These are phyloP conservation scores for Xyrichtys novacula DNA, from an alignment of 2,797 vertebrate species.

Conservation along the genomic window DNA sequence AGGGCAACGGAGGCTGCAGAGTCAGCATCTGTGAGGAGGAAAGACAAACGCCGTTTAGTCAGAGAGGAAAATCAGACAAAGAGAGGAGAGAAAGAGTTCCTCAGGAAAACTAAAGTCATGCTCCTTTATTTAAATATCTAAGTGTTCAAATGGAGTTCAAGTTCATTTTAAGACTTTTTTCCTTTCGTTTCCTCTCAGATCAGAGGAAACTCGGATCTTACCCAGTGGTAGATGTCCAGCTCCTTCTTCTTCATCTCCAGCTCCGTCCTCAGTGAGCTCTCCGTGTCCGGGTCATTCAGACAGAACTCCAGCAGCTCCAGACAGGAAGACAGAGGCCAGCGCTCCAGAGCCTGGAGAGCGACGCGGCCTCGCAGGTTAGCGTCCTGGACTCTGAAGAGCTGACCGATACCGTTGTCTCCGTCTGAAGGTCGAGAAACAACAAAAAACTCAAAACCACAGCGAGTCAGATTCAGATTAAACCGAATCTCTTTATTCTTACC, in stretches of 20 bases:
- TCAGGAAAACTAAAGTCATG: no score
- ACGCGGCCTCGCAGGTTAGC: conserved; percentile 87
- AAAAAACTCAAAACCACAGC: not conserved
- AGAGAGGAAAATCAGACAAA: no score
- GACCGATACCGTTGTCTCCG: conserved; percentile 85
- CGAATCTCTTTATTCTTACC: conserved; percentile 82
- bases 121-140: no score
- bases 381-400: conserved; percentile 90
- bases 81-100: no score
- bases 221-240: conserved; percentile 90
- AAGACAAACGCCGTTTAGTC: no score
- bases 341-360: conserved; percentile 87
- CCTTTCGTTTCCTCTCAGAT: not conserved
- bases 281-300: conserved; percentile 84
- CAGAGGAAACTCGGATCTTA: conserved; percentile 61
- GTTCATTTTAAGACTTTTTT: not conserved
- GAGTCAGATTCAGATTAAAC: not conserved
- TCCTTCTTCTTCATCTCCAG: conserved; percentile 88
- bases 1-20: conserved; percentile 83
- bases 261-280: conserved; percentile 77
- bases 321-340: conserved; percentile 90
- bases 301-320: conserved; percentile 94
- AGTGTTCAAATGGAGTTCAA: no score
- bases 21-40: conserved; percentile 87
- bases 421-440: conserved; percentile 53